phyloP scores from a whole-genome alignment of 2,888 invertebrate genomes.

The Drosophila suboccidentalis region DNA sequence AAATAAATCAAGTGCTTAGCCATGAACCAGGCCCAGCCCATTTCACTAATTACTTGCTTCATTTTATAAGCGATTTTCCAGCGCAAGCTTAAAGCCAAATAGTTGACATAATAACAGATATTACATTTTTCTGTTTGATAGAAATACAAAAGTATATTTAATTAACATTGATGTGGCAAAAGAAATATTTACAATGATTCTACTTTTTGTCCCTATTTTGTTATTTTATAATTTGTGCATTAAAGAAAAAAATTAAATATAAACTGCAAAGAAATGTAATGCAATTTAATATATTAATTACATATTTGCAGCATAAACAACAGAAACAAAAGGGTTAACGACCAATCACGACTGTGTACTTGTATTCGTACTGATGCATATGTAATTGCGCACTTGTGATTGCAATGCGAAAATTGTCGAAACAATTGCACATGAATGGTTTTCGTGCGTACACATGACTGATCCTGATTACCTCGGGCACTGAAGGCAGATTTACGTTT shows the following conservation, averaged over 20 bases:
- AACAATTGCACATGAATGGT: conserved; percentile 32
- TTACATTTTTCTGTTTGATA: no score
- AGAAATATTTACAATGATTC: neutral
- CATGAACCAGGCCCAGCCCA: conserved; percentile 23
- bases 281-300: neutral
- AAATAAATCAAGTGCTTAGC: conserved; percentile 63
- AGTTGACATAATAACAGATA: no score
- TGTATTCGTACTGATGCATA: conserved; percentile 18
- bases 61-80: conserved; percentile 21
- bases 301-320: neutral
- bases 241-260: neutral
- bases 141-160: neutral
- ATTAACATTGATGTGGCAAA: neutral
- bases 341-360: conserved; percentile 2
- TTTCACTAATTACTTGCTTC: conserved; percentile 65
- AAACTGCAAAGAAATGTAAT: neutral
- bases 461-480: conserved; percentile 7
- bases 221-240: neutral
- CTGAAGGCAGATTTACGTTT: conserved; percentile 1
- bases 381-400: conserved; percentile 17
- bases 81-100: no score
- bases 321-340: neutral
- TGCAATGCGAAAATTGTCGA: conserved; percentile 6
- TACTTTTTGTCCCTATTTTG: neutral
- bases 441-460: conserved; percentile 34